These are phyloP conservation scores for Pristionchus fissidentatus DNA, from an alignment of 2,888 invertebrate species.

Conservation along the genomic window DNA sequence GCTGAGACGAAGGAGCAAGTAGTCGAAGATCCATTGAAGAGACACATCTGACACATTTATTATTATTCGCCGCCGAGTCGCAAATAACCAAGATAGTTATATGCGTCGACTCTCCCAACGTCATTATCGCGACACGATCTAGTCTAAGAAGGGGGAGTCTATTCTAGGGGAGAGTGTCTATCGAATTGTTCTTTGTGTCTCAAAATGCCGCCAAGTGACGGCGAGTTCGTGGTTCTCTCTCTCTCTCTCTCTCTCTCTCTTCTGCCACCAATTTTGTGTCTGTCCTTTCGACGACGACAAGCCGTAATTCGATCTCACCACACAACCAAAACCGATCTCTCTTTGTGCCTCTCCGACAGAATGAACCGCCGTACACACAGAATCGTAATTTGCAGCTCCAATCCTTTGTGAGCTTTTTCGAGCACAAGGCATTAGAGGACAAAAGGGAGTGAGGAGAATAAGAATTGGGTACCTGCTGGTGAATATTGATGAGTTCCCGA, in stretches of 20 bases:
- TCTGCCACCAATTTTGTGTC: too few relatives aligned
- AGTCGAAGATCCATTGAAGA: constrained; percentile 63
- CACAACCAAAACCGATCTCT: not conserved
- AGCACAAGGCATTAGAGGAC: too few relatives aligned
- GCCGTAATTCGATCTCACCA: constrained; percentile 26
- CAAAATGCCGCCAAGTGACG: constrained; percentile 11
- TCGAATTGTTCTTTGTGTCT: constrained; percentile 38
- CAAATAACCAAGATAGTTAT: too few relatives aligned
- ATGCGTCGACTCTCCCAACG: too few relatives aligned
- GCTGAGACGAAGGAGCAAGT: constrained; percentile 68
- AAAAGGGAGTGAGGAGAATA: not conserved
- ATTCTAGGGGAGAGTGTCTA: too few relatives aligned
- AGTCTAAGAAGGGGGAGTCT: too few relatives aligned
- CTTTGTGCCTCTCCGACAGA: too few relatives aligned
- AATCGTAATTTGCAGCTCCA: not conserved
- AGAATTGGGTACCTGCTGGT: constrained; percentile 63
- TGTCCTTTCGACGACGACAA: too few relatives aligned
- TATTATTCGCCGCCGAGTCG: too few relatives aligned
- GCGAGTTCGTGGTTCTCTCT: constrained; percentile 8
- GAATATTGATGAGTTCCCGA: constrained; percentile 56
- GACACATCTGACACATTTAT: constrained; percentile 57
- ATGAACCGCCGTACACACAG: constrained; percentile 14
- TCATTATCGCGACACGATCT: too few relatives aligned
- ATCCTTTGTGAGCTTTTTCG: too few relatives aligned
- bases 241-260: not conserved